phyloP scores from a whole-genome alignment of 2,797 vertebrate genomes.

The Oreochromis mossambicus region DNA sequence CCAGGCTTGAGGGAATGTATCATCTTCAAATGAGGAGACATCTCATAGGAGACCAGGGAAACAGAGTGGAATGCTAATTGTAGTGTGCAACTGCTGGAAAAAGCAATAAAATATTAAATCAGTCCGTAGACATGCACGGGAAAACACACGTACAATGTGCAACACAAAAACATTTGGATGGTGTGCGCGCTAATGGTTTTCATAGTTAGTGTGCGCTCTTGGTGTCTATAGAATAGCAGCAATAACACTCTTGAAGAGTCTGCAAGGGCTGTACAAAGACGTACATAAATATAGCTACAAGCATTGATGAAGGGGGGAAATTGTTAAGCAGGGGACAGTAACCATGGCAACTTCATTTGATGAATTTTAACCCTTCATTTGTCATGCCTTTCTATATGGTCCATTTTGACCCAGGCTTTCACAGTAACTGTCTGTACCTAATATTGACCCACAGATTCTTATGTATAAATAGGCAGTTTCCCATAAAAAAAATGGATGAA shows the following conservation, averaged over 20 bases:
- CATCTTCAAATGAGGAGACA: conserved; percentile 59
- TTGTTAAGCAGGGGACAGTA: neutral
- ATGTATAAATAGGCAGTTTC: neutral
- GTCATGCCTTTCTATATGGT: neutral
- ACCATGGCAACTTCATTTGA: neutral
- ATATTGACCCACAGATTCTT: neutral
- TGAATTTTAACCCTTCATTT: neutral
- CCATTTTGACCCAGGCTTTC: neutral
- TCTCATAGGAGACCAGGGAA: conserved; percentile 41
- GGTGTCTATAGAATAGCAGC: neutral
- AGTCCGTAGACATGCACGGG: conserved; percentile 10
- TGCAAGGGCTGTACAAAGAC: neutral
- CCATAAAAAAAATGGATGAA: neutral
- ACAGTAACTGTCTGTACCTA: neutral
- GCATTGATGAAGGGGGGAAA: neutral
- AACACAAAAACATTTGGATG: neutral
- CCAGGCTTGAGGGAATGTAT: conserved; percentile 51
- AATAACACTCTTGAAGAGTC: neutral
- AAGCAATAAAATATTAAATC: conserved; percentile 45
- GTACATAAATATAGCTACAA: neutral
- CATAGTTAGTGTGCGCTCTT: neutral
- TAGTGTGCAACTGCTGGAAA: conserved; percentile 31
- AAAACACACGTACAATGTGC: neutral
- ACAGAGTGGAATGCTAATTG: conserved; percentile 54
- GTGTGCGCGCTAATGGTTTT: conserved; percentile 5